These are phyloP conservation scores for Odontothrips loti DNA, from an alignment of 2,888 invertebrate genomes.

Conservation along the genomic window DNA sequence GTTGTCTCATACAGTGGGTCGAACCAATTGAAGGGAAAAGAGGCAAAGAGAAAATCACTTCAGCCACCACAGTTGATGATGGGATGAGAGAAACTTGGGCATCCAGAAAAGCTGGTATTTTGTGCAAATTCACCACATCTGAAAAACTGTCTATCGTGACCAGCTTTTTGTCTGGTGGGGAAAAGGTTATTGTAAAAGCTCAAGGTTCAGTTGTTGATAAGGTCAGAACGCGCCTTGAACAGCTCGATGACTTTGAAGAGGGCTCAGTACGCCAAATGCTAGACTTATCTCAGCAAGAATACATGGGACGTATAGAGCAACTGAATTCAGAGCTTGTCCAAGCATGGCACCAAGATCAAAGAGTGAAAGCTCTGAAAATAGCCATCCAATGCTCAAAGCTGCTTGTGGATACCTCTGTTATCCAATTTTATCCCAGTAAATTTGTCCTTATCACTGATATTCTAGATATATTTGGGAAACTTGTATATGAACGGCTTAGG, in stretches of 20 bases:
- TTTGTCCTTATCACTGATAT: slow-evolving; percentile 95
- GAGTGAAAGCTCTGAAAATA: slow-evolving; percentile 93
- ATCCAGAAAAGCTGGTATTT: slow-evolving; percentile 66
- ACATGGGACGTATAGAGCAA: slow-evolving; percentile 80
- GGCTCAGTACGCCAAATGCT: slow-evolving; percentile 78
- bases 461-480: slow-evolving; percentile 86
- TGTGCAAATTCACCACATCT: slow-evolving; percentile 87
- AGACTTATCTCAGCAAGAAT: slow-evolving; percentile 90
- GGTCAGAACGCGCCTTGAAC: slow-evolving; percentile 85
- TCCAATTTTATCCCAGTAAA: slow-evolving; percentile 97
- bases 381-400: slow-evolving; percentile 93
- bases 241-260: slow-evolving; percentile 92
- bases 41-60: slow-evolving; percentile 39
- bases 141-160: slow-evolving; percentile 89
- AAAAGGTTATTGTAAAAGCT: slow-evolving; percentile 75
- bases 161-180: slow-evolving; percentile 77
- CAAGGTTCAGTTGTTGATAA: slow-evolving; percentile 71
- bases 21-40: slow-evolving; percentile 44
- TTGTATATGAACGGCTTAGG: slow-evolving; percentile 80
- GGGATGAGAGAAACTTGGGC: slow-evolving; percentile 73
- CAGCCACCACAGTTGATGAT: slow-evolving; percentile 36
- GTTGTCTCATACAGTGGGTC: slow-evolving; percentile 45
- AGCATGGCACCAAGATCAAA: slow-evolving; percentile 92
- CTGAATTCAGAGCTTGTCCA: slow-evolving; percentile 84
- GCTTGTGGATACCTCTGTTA: slow-evolving; percentile 79